A percentile compares a stretch with the other conserved stretches of the same genome.
Evolutionary conservation across 2,797 vertebrate genomes (phyloP).

Genomic region (Psittacula derbiana): DNA sequence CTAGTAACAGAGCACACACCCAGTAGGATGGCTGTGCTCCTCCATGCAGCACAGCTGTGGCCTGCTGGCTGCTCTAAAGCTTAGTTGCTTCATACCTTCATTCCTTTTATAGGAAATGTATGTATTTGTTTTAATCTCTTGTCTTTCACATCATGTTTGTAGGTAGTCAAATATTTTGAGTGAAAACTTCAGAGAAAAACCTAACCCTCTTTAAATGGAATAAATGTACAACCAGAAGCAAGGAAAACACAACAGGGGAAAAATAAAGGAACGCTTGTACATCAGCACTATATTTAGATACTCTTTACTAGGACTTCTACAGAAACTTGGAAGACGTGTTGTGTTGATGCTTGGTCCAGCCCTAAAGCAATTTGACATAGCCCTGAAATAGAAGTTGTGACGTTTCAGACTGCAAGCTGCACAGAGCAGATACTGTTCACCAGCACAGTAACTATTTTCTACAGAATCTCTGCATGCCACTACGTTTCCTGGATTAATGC

Average conservation of each 20-base stretch:
- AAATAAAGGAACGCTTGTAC: constrained; percentile 50
- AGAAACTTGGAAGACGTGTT: constrained; percentile 55
- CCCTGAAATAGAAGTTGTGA: constrained; percentile 47
- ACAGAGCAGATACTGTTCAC: constrained; percentile 50
- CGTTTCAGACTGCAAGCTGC: neutral
- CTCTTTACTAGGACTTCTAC: constrained; percentile 34
- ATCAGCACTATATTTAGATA: constrained; percentile 58
- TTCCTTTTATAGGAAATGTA: neutral
- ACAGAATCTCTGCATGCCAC: neutral
- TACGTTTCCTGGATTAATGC: neutral
- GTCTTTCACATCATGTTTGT: neutral
- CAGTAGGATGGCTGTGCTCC: neutral
- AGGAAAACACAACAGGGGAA: constrained; percentile 6
- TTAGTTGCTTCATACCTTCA: neutral
- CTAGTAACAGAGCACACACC: constrained; percentile 8
- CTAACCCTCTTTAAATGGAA: neutral
- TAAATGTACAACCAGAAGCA: neutral
- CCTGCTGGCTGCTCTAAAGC: neutral
- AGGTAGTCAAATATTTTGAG: constrained; percentile 33
- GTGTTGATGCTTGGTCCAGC: constrained; percentile 43
- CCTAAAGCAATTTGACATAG: constrained; percentile 41
- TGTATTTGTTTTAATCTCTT: constrained; percentile 13
- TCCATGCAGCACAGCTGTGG: neutral
- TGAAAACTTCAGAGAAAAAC: constrained; percentile 32
- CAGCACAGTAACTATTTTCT: constrained; percentile 3